These are phyloP conservation scores for Eupithecia vulgata DNA, from an alignment of 2,888 invertebrate genomes.

Conservation along the genomic window DNA sequence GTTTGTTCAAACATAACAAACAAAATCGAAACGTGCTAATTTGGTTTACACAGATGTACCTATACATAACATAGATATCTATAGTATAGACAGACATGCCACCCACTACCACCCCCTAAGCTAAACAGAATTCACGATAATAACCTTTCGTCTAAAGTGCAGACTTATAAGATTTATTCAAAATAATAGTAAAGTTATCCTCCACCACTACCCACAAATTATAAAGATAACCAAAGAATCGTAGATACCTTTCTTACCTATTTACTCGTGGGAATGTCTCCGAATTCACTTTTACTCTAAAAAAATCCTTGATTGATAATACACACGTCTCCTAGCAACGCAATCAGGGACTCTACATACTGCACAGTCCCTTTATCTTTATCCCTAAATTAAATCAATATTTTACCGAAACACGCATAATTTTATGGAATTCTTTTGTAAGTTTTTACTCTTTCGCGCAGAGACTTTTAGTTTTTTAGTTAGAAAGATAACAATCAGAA, in stretches of 20 bases:
- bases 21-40: background rate
- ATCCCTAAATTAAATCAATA: constrained; percentile 20
- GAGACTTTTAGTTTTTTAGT: background rate
- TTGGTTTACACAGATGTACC: background rate
- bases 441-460: background rate
- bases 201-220: background rate
- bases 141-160: background rate
- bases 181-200: background rate
- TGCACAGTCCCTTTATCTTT: constrained; percentile 12
- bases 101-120: background rate
- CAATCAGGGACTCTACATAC: constrained; percentile 54
- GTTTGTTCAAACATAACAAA: background rate
- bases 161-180: background rate
- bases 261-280: constrained; percentile 5
- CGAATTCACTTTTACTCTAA: constrained; percentile 36
- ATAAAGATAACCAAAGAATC: background rate
- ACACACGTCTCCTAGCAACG: constrained; percentile 71
- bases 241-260: background rate
- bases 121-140: background rate
- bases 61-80: too few species aligned
- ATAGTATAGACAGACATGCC: background rate
- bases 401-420: background rate
- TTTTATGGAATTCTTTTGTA: background rate
- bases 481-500: background rate
- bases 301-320: constrained; percentile 54